These are phyloP conservation scores for Nomia melanderi DNA, from an alignment of 1,140 invertebrate species.

Conservation along the genomic window DNA sequence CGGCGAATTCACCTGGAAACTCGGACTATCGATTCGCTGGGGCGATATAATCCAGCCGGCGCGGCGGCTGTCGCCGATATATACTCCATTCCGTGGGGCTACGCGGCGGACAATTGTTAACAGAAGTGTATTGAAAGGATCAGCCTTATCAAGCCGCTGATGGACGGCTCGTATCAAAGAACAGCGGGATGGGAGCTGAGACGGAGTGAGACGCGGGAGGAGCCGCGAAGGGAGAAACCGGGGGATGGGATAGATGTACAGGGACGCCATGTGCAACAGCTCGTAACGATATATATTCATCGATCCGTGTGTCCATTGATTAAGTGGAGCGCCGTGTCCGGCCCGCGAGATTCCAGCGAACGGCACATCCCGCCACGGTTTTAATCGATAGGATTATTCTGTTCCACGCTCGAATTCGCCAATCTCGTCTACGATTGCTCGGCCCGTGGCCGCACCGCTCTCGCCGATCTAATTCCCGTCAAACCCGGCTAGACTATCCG, in stretches of 20 bases:
- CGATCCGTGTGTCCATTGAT: conserved; percentile 33
- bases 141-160: conserved; percentile 32
- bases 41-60: conserved; percentile 12
- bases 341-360: background rate
- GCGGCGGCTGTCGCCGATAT: background rate
- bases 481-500: too few species aligned
- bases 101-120: conserved; percentile 27
- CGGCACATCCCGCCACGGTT: conserved; percentile 5
- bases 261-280: background rate
- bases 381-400: conserved; percentile 44
- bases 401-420: conserved; percentile 16
- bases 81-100: background rate
- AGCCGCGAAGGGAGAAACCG: too few species aligned
- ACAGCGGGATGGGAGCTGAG: background rate
- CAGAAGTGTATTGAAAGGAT: conserved; percentile 48
- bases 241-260: too few species aligned
- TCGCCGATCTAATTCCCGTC: conserved; percentile 23
- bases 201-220: too few species aligned
- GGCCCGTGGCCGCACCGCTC: background rate
- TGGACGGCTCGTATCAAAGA: conserved; percentile 44
- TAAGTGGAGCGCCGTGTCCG: conserved; percentile 25
- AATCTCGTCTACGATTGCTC: conserved; percentile 6
- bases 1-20: conserved; percentile 25
- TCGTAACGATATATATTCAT: background rate
- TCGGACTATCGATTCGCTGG: conserved; percentile 13